Conservation (phyloP, 2,888 invertebrate species). For the Andrena minutula region DNA sequence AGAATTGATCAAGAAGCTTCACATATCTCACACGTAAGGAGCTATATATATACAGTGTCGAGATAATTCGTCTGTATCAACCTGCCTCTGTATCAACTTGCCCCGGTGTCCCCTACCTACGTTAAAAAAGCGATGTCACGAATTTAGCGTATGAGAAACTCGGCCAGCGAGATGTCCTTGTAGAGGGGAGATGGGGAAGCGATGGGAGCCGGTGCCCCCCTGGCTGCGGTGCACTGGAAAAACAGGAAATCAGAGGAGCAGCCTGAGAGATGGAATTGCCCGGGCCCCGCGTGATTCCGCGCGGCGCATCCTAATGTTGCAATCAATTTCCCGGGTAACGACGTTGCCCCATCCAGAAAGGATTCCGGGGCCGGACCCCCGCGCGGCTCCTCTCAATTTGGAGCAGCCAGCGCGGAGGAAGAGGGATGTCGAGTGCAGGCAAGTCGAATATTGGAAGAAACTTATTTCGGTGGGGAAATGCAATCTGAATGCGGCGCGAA, state of each 20-base stretch:
- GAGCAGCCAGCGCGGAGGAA: background rate
- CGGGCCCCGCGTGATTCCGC: conserved; percentile 1
- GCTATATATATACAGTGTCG: no score
- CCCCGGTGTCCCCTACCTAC: no score
- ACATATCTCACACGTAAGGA: no score
- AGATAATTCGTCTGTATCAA: no score
- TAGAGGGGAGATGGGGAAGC: no score
- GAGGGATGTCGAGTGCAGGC: background rate
- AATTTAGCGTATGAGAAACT: no score
- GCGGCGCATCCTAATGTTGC: conserved; percentile 17
- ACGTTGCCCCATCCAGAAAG: background rate
- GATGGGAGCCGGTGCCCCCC: background rate
- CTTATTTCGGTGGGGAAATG: conserved; percentile 67
- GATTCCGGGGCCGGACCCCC: conserved; percentile 1
- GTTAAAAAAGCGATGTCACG: no score
- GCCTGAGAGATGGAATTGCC: conserved; percentile 17
- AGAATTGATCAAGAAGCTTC: no score
- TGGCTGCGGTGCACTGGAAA: conserved; percentile 19
- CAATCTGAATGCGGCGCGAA: conserved; percentile 75
- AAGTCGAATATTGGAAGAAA: conserved; percentile 62
- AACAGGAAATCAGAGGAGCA: conserved; percentile 7
- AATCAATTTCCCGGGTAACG: conserved; percentile 30
- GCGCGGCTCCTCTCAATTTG: background rate
- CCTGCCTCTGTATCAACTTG: no score
- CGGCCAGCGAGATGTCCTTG: no score